Percentiles rank a stretch among this genome's conserved stretches.
phyloP scores from a whole-genome alignment of 2,888 invertebrate species.

The Pandemis heparana region DNA sequence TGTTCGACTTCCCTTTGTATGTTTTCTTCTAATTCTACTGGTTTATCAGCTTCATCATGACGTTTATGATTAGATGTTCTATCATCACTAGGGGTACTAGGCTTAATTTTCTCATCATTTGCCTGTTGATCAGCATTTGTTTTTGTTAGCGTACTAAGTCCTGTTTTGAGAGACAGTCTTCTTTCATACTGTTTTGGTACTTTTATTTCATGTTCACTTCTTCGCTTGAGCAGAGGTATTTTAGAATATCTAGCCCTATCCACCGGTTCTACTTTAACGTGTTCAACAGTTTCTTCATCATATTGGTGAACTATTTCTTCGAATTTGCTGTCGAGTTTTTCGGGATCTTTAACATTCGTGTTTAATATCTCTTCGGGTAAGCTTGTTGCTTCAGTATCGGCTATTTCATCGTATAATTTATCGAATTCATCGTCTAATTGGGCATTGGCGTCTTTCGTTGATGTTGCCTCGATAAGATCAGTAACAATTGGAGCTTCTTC shows the following conservation, averaged over 20 bases:
- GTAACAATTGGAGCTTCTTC: background rate
- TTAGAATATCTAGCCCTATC: conserved; percentile 61
- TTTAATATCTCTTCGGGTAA: conserved; percentile 54
- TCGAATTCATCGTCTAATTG: conserved; percentile 73
- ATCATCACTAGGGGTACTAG: conserved; percentile 16
- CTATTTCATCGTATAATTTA: conserved; percentile 72
- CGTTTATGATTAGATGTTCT: conserved; percentile 13
- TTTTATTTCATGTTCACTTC: conserved; percentile 62
- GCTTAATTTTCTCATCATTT: conserved; percentile 15
- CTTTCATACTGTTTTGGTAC: conserved; percentile 46
- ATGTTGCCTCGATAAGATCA: background rate
- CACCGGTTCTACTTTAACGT: conserved; percentile 39
- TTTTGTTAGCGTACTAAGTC: conserved; percentile 13
- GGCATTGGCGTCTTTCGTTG: conserved; percentile 9
- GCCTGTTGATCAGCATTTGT: background rate
- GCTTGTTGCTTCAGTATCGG: conserved; percentile 50
- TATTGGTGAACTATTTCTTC: conserved; percentile 78
- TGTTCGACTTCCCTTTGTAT: background rate
- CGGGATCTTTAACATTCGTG: conserved; percentile 65
- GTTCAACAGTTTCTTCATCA: conserved; percentile 60
- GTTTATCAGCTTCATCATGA: background rate
- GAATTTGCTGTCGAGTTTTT: conserved; percentile 68
- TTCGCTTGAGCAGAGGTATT: conserved; percentile 68
- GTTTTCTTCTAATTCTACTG: background rate
- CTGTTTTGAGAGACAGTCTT: conserved; percentile 42